Evolutionary conservation across 2,113 vertebrate genomes (phyloP), one percentile per base, ranked within the genome.

Genomic region (Saimiri boliviensis): DNA sequence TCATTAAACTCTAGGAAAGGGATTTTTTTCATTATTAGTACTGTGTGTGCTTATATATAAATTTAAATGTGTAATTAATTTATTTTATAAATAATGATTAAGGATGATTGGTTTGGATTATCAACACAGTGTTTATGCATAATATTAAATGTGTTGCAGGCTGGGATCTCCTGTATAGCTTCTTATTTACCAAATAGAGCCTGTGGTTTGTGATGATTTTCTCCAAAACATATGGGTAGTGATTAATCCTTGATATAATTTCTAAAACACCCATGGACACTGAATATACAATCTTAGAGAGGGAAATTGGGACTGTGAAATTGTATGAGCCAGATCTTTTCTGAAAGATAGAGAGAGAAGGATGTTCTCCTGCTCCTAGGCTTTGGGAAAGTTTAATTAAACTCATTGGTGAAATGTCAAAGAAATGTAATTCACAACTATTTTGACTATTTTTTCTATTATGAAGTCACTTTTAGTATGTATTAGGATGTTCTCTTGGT

Each of bases 311-410:
- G 82, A 25, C n/a, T 79, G 37, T 85, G 85, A 91, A 86, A 71
- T 95, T 47, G 71, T 96, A 71, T 47, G 40, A 68, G 32, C 76
- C 37, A 91, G 14, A 2, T 93, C 49, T 79, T 73, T 58, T 76
- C 17, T 32, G 10, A 66, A 6, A 70, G 35, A 42, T 17, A 14
- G 70, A 37, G n/a, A 14, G 49, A 80, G 80, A 42, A 3, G 76
- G 52, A 92, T 79, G 14, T 66, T 54, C 23, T 79, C 7, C 23
- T 63, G 70, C 74, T 9, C n/a, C 1, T 42, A 66, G 40, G 2
- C 37, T 76, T 89, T 56, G 89, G 92, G 16, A 79, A 76, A 85
- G 58, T 91, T 96, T 93, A 96, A 40, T 93, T 95, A 81, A 94
- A 47, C 42, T 83, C 25, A 71, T 35, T 52, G 74, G 8, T 77